Base-by-base conservation (phyloP, 1,140 invertebrate genomes). In the Contarinia nasturtii region DNA sequence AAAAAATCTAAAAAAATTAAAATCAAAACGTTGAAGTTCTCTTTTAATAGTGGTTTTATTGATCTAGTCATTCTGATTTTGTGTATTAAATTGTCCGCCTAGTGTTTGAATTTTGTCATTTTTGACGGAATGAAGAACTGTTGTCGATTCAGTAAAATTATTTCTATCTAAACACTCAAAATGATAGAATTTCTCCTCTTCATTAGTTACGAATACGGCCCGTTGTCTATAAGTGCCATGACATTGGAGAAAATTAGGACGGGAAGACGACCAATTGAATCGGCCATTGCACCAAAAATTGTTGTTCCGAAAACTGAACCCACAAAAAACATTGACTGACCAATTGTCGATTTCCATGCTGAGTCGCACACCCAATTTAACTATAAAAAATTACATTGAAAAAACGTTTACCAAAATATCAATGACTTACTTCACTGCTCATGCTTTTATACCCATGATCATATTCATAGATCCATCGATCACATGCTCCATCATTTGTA, bases 311-410 rank as follows among this genome's bases (percentile, higher is more conserved):
- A 51, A 7, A 75, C 66, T 10, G 72, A 71, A 8, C 75, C 75
- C 48, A 71, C 63, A 53, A 76, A 77, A 57, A 74, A 77, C 36
- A 75, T 57, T 1, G 73, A 72, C 57, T 77, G 74, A 3, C 71
- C 70, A 12, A 74, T 54, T n/a, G 67, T 67, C 8, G 72, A 65
- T 56, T 69, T 73, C 66, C 74, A 77, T 47, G 64, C 61, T 10
- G 74, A 65, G 11, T 68, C 64, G 55, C 75, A 76, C 3, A 77
- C 70, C 75, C 75, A 77, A 52, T 76, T 61, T 7, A 72, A 53
- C 74, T 76, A 51, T 37, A 48, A 58, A 18, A 18, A 18, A 19
- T 12, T n/a, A 7, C 10, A n/a, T 10, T 36, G 17, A 12, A n/a
- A 8, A 41, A 41, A 12, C 7, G 17, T 8, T n/a, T 41, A 10